Conservation (phyloP, 2,888 invertebrate species). For the Epistrophe eligans region DNA sequence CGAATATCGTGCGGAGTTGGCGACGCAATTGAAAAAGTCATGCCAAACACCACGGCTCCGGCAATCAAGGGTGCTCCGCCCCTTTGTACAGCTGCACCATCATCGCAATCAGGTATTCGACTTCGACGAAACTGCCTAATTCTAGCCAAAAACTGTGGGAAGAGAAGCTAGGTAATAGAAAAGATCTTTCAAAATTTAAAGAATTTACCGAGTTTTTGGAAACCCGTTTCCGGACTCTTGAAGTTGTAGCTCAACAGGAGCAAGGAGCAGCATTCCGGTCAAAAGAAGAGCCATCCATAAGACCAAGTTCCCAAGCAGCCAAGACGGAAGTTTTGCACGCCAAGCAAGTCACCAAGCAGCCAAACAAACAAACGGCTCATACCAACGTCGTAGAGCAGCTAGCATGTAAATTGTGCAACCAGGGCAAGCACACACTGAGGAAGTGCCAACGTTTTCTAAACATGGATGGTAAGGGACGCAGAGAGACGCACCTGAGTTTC, state of each 20-base stretch:
- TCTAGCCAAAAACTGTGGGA: background rate
- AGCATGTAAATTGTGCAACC: constrained; percentile 26
- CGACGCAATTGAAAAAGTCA: background rate
- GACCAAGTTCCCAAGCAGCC: no score
- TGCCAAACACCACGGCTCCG: background rate
- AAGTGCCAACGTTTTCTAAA: background rate
- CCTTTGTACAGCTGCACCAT: no score
- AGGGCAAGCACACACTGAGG: background rate
- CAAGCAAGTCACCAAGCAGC: background rate
- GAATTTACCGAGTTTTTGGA: background rate
- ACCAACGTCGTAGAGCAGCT: background rate
- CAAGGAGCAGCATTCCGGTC: constrained; percentile 14
- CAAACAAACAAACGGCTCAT: background rate
- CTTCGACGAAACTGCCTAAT: background rate
- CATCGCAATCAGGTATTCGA: background rate
- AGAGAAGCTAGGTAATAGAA: constrained; percentile 3
- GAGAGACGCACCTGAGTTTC: background rate
- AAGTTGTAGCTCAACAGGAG: constrained; percentile 37
- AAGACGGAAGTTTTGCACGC: no score
- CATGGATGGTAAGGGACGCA: background rate
- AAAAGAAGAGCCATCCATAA: no score
- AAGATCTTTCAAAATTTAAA: background rate
- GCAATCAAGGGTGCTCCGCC: background rate
- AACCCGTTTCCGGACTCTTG: constrained; percentile 35
- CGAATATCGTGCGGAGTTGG: background rate